Conservation (phyloP, 2,888 invertebrate species). For the Drosophila quasianomalipes region DNA sequence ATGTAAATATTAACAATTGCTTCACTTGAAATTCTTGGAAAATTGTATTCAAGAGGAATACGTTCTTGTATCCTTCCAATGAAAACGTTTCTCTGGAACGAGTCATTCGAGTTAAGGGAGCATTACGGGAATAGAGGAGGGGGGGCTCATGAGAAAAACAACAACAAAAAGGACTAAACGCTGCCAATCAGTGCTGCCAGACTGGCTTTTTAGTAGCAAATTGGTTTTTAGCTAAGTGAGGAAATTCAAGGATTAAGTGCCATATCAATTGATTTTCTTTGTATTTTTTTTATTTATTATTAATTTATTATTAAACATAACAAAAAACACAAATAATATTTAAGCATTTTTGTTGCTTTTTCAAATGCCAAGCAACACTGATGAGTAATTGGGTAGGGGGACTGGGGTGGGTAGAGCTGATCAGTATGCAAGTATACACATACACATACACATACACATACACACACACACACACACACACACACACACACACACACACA, state of each 20-base stretch:
- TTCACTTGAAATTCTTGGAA: constrained; percentile 1
- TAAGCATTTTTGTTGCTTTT: neutral
- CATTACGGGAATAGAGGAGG: neutral
- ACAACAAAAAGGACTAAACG: neutral
- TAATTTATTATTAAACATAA: neutral
- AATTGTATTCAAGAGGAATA: neutral
- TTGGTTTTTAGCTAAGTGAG: neutral
- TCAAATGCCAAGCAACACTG: neutral
- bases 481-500: neutral
- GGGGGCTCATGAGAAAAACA: neutral
- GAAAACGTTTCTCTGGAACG: neutral
- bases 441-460: neutral
- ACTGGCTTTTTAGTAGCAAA: neutral
- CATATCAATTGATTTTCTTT: neutral
- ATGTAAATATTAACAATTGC: neutral
- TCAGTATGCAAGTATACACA: constrained; percentile 1
- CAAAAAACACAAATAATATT: neutral
- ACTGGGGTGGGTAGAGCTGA: neutral
- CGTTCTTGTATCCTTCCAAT: neutral
- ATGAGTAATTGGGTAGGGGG: neutral
- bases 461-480: neutral
- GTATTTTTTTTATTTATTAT: neutral
- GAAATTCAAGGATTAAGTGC: neutral
- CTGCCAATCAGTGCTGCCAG: neutral
- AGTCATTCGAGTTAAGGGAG: neutral